Evolutionary conservation across 2,797 vertebrate genomes (phyloP).

Genomic region (Parambassis ranga): DNA sequence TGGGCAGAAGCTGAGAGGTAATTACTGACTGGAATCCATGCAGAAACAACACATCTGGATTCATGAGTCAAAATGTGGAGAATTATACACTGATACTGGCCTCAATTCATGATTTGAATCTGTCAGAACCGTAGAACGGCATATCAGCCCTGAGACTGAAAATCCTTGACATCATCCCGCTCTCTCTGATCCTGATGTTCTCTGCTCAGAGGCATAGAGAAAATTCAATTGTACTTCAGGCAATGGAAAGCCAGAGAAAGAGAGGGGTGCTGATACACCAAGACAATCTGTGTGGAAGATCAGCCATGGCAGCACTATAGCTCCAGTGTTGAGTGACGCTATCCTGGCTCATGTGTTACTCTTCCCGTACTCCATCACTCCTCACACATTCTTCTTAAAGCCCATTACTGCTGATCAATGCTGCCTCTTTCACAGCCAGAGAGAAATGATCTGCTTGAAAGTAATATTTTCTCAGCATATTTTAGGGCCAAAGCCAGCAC

Average conservation of each 20-base stretch:
- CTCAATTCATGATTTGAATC: slow-evolving; percentile 51
- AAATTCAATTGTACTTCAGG: slow-evolving; percentile 61
- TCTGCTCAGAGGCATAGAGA: slow-evolving; percentile 41
- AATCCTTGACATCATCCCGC: slow-evolving; percentile 43
- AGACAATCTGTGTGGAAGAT: slow-evolving; percentile 64
- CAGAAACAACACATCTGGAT: slow-evolving; percentile 88
- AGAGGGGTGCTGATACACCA: slow-evolving; percentile 49
- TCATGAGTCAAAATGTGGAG: slow-evolving; percentile 67
- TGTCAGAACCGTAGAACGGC: slow-evolving; percentile 17
- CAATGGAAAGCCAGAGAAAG: slow-evolving; percentile 36
- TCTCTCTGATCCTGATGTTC: slow-evolving; percentile 56
- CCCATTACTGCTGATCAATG: slow-evolving; percentile 67
- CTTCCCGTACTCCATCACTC: slow-evolving; percentile 56
- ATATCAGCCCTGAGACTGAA: slow-evolving; percentile 45
- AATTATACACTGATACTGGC: slow-evolving; percentile 43
- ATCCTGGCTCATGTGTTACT: slow-evolving; percentile 46
- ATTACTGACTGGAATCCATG: slow-evolving; percentile 86
- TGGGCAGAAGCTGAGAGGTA: slow-evolving; percentile 78
- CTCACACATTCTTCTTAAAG: slow-evolving; percentile 60
- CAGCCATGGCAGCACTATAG: slow-evolving; percentile 60
- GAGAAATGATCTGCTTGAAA: slow-evolving; percentile 56
- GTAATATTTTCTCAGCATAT: slow-evolving; percentile 62
- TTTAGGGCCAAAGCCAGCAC: slow-evolving; percentile 32
- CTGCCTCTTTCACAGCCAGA: slow-evolving; percentile 48
- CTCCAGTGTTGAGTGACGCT: slow-evolving; percentile 45